phyloP scores from a whole-genome alignment of 2,797 vertebrate species.

The Glossophaga mutica region DNA sequence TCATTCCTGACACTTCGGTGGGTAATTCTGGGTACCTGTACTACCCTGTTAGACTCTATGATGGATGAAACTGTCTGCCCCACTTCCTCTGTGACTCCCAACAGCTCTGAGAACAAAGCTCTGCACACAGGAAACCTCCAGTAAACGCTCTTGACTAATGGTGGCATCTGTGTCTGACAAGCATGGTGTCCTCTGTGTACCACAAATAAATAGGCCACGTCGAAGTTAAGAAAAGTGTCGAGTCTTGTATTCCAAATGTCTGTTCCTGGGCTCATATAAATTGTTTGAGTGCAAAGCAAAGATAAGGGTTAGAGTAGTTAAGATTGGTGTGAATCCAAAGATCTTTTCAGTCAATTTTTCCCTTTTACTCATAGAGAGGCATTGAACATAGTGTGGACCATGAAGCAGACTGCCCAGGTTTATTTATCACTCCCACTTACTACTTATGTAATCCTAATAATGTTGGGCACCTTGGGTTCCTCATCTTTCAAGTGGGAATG shows the following conservation, averaged over 20 bases:
- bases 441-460: neutral
- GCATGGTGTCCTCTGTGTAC: neutral
- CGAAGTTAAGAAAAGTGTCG: neutral
- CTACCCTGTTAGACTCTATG: neutral
- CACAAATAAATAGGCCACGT: neutral
- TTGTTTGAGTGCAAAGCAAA: neutral
- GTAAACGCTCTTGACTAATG: neutral
- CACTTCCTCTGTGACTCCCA: neutral
- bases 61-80: neutral
- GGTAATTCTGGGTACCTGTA: neutral
- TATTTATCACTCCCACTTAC: neutral
- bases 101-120: slow-evolving; percentile 1
- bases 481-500: neutral
- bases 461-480: neutral
- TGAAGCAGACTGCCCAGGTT: neutral
- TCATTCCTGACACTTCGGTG: neutral
- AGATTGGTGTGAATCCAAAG: neutral
- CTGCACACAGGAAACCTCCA: neutral
- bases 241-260: neutral
- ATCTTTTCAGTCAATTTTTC: neutral
- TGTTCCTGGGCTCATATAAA: neutral
- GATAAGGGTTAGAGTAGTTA: neutral
- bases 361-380: neutral
- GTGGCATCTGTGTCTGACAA: neutral
- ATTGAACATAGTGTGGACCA: neutral